Evolutionary conservation across 2,888 invertebrate genomes (phyloP).

Genomic region (Nemapogon koenigi): DNA sequence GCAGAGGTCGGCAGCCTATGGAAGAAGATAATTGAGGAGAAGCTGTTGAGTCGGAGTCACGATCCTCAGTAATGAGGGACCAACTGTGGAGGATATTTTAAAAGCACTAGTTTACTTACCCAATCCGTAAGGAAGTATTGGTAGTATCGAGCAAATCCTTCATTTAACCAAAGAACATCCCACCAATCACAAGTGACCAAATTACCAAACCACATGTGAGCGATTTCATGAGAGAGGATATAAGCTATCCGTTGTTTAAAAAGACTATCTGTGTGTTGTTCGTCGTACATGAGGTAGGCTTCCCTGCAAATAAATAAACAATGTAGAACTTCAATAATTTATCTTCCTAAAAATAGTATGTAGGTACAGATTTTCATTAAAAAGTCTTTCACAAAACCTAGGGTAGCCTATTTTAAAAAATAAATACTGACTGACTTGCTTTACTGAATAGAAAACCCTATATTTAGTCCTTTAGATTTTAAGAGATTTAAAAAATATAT

Average conservation of each 20-base stretch:
- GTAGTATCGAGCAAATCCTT: slow-evolving; percentile 75
- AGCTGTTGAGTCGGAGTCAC: no score
- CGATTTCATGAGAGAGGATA: slow-evolving; percentile 72
- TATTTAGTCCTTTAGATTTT: no score
- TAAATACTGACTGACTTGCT: no score
- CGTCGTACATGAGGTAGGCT: slow-evolving; percentile 49
- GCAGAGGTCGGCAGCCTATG: no score
- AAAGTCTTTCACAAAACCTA: no score
- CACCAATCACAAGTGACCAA: slow-evolving; percentile 70
- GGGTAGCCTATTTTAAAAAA: no score
- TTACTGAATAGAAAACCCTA: no score
- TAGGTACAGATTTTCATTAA: no score
- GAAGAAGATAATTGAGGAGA: no score
- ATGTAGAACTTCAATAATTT: slow-evolving; percentile 3
- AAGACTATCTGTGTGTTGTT: slow-evolving; percentile 36
- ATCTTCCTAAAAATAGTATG: neutral
- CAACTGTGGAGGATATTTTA: no score
- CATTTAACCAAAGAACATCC: slow-evolving; percentile 70
- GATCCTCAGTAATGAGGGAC: no score
- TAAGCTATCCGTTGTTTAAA: slow-evolving; percentile 62
- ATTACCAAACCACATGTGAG: slow-evolving; percentile 79
- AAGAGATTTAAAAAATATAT: no score
- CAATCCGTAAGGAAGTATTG: slow-evolving; percentile 70
- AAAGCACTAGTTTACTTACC: slow-evolving; percentile 33
- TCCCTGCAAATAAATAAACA: slow-evolving; percentile 31